Percentiles rank a stretch among this genome's conserved stretches.
Evolutionary conservation across 1,140 invertebrate species (phyloP).

Genomic region (Zaprionus nigranus): DNA sequence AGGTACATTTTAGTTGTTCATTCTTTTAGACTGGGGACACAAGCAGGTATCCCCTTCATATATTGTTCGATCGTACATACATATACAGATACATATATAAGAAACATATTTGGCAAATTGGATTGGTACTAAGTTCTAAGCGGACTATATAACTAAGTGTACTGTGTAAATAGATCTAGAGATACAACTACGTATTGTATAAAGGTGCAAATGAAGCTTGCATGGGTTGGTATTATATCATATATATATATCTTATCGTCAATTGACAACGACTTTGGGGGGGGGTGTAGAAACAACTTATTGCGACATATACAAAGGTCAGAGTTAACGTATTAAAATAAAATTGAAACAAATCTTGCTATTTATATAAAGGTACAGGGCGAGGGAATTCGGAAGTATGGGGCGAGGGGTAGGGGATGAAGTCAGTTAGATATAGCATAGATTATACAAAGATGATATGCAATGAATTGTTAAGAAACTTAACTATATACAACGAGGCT

Average conservation of each 20-base stretch:
- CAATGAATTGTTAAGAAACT: conserved; percentile 45
- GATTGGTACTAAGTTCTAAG: conserved; percentile 65
- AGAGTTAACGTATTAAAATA: conserved; percentile 54
- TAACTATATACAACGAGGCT: conserved; percentile 71
- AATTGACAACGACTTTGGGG: neutral
- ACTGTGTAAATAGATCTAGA: conserved; percentile 39
- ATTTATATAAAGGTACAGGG: conserved; percentile 4
- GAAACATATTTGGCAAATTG: conserved; percentile 81
- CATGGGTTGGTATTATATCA: neutral
- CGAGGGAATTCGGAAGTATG: neutral
- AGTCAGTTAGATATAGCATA: neutral
- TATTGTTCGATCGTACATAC: conserved; percentile 13
- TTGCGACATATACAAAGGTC: conserved; percentile 19
- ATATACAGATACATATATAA: conserved; percentile 49
- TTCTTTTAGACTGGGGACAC: conserved; percentile 7
- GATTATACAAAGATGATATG: conserved; percentile 56
- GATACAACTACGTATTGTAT: conserved; percentile 11
- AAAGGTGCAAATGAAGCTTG: neutral
- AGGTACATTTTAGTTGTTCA: conserved; percentile 4
- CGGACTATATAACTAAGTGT: conserved; percentile 41
- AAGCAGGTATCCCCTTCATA: conserved; percentile 9
- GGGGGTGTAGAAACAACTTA: neutral
- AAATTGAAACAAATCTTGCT: conserved; percentile 43
- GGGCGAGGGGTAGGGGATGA: neutral
- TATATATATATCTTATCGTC: neutral